Base-by-base conservation (phyloP, 2,113 vertebrate species). In the Pachycephala philippinensis region DNA sequence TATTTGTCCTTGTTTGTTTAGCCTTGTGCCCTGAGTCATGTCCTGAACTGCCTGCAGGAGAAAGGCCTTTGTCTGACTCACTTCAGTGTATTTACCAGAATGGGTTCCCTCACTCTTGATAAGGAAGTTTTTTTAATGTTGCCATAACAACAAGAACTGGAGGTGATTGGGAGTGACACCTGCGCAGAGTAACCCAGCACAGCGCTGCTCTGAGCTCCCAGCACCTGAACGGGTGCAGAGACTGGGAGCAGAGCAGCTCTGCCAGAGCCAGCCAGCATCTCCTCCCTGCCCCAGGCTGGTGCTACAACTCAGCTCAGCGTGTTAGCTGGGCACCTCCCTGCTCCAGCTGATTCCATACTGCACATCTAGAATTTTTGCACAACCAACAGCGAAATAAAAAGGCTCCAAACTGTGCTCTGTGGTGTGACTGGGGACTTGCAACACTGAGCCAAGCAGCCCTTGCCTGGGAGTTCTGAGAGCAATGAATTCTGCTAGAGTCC, bases 1-100 rank as follows among this genome's bases (percentile, higher is more conserved):
- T n/a, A 56, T 56, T 92, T 70, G 54, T 76, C 71, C 80, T 77
- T 85, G 49, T 90, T 87, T 91, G n/a, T 76, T 90, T 87, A 92
- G 81, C 66, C 87, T 79, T 60, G 47, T 80, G 54, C 66, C 92
- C 84, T 30, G 53, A 92, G 84, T 57, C 87, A 91, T 6, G 20
- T 71, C 78, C 92, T 91, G 78, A 94, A 31, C 65, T 12, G 56
- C 70, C 57, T 72, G 78, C 53, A 82, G 85, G 70, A 93, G 78
- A 95, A 87, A 75, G 65, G 69, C 50, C 78, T 90, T 91, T 85
- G 70, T 75, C 27, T 64, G 69, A 75, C 35, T 68, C 18, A 3
- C 31, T 45, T 52, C 57, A 39, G 39, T 13, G 70, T 64, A 45
- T 71, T 94, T 49, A 87, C 53, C 15, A 3, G 65, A 78, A 65